Conservation (phyloP, 2,888 invertebrate genomes). For the Clanis bilineata region DNA sequence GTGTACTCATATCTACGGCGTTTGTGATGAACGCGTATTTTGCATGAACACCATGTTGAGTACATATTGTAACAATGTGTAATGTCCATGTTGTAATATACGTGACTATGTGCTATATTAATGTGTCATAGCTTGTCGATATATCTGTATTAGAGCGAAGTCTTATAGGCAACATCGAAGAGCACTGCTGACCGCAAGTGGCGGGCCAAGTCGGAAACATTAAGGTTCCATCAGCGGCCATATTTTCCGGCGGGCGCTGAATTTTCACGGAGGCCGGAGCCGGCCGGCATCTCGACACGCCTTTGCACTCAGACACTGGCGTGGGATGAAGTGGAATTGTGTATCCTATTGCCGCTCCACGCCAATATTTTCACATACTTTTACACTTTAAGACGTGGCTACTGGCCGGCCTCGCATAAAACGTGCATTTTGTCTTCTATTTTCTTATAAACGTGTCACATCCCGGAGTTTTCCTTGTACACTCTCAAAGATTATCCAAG, state of each 20-base stretch:
- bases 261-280: constrained; percentile 69
- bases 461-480: constrained; percentile 10
- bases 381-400: constrained; percentile 52
- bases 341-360: constrained; percentile 56
- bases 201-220: constrained; percentile 76
- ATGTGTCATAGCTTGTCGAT: constrained; percentile 36
- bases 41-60: too few species aligned
- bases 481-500: not conserved
- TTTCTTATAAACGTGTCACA: not conserved
- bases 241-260: constrained; percentile 71
- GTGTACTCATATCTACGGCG: too few species aligned
- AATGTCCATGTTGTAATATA: not conserved
- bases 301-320: constrained; percentile 77
- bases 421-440: constrained; percentile 9
- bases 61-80: too few species aligned
- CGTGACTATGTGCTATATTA: not conserved
- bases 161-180: constrained; percentile 62
- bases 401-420: constrained; percentile 26
- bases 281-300: constrained; percentile 70
- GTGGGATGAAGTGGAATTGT: constrained; percentile 66
- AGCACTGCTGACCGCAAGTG: constrained; percentile 67
- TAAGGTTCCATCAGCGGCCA: constrained; percentile 78
- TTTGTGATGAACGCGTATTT: too few species aligned
- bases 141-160: constrained; percentile 51
- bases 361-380: constrained; percentile 66